Conservation (phyloP, 2,797 vertebrate species). For the Phrynocephalus forsythii region DNA sequence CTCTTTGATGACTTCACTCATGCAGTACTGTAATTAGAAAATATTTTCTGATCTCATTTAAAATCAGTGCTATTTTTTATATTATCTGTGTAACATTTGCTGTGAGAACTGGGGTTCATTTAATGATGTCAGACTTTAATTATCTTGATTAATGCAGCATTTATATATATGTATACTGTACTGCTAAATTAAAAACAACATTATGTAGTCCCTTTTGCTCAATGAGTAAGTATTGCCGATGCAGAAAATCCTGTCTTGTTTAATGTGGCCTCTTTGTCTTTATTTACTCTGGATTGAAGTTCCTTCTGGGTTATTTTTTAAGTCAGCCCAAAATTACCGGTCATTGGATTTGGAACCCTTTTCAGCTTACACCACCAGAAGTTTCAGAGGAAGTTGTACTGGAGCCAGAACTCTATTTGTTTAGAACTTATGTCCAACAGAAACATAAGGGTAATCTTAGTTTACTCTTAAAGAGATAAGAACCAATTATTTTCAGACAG, state of each 20-base stretch:
- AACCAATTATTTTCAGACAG: slow-evolving; percentile 43
- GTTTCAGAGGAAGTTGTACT: slow-evolving; percentile 79
- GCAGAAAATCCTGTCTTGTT: slow-evolving; percentile 73
- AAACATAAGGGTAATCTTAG: slow-evolving; percentile 59
- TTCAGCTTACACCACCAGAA: slow-evolving; percentile 74
- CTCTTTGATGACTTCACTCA: neutral
- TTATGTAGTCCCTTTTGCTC: slow-evolving; percentile 35
- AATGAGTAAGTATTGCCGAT: slow-evolving; percentile 58
- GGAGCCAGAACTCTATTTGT: slow-evolving; percentile 77
- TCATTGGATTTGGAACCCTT: slow-evolving; percentile 75
- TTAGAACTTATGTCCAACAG: slow-evolving; percentile 72
- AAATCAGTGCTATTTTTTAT: neutral
- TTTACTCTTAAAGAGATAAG: slow-evolving; percentile 72
- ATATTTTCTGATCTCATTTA: slow-evolving; percentile 14
- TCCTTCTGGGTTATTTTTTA: slow-evolving; percentile 78
- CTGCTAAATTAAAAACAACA: neutral
- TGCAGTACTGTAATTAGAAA: neutral
- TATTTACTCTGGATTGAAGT: slow-evolving; percentile 80
- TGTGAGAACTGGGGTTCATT: slow-evolving; percentile 35
- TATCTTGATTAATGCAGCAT: slow-evolving; percentile 32
- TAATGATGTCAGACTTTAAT: slow-evolving; percentile 48
- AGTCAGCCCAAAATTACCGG: slow-evolving; percentile 78
- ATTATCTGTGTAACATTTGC: neutral
- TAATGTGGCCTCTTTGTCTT: slow-evolving; percentile 72
- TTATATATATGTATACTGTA: slow-evolving; percentile 47